A percentile compares a stretch with the other conserved stretches of the same genome.
Conservation (phyloP, 2,113 vertebrate species). For the Podarcis cretensis region DNA sequence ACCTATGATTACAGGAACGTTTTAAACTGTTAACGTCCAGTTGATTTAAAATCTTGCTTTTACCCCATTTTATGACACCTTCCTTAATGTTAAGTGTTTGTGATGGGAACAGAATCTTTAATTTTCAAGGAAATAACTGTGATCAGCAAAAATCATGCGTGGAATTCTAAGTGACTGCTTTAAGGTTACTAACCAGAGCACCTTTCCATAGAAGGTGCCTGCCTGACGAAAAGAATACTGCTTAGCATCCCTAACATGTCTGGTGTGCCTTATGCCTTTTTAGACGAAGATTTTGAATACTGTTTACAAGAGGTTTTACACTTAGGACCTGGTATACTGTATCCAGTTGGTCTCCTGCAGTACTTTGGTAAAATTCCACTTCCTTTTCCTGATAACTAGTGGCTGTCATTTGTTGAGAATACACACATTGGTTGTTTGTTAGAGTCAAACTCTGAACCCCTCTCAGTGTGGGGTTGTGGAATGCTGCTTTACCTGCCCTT, state of each 20-base stretch:
- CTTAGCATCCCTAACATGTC: constrained; percentile 78
- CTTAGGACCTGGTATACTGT: constrained; percentile 75
- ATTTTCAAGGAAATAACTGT: constrained; percentile 48
- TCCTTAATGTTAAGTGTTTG: constrained; percentile 44
- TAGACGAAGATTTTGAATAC: constrained; percentile 78
- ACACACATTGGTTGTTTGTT: constrained; percentile 58
- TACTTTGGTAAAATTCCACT: constrained; percentile 76
- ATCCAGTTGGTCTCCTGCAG: constrained; percentile 75
- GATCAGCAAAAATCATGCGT: constrained; percentile 32
- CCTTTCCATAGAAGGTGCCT: constrained; percentile 72
- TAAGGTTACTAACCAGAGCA: constrained; percentile 69
- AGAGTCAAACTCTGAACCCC: constrained; percentile 70
- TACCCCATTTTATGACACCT: constrained; percentile 30
- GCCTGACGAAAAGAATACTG: constrained; percentile 66
- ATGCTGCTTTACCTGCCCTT: constrained; percentile 72
- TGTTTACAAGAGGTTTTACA: constrained; percentile 84
- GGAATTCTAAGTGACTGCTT: constrained; percentile 62
- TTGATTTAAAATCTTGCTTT: constrained; percentile 52
- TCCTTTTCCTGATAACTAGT: constrained; percentile 61
- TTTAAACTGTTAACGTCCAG: constrained; percentile 33
- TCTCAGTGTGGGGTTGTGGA: constrained; percentile 63
- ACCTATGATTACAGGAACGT: constrained; percentile 51
- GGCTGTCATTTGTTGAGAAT: constrained; percentile 59
- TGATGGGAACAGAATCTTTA: constrained; percentile 53
- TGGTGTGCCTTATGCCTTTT: constrained; percentile 86